Evolutionary conservation across 1,140 invertebrate genomes (phyloP), one percentile per base, ranked within the genome.

Genomic region (Diachasma alloeum): DNA sequence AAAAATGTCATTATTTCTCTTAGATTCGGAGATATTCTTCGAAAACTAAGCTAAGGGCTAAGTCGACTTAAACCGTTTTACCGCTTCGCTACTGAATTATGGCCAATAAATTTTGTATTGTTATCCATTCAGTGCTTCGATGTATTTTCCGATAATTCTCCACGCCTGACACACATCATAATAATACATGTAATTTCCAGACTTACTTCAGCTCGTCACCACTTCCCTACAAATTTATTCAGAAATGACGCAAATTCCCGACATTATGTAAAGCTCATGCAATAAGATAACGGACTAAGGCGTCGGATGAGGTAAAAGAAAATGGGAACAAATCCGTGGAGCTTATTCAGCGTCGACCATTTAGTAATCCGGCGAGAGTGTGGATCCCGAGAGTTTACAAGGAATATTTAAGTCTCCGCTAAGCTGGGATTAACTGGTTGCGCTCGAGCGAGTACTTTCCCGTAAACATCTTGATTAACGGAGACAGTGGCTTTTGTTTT

Each of bases 381-480:
- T 81, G 82, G 59, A 63, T 11, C 59, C 82, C 82, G 80, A 79
- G 81, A 87, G 86, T 87, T 87, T 87, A 87, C 84, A 87, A 87
- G 86, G 86, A 87, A 87, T 87, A 87, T 87, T 87, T 87, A 85
- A 87, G 86, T 86, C 84, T 81, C 84, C 82, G 82, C 84, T 87
- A 85, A 87, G 85, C 84, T 80, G 71, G 86, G 86, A 87, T 87
- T 87, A 87, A 87, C 81, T 81, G 73, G 82, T 82, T 82, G 84
- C 24, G 59, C 59, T 63, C 8, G 59, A 10, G 59, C 59, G 24
- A 63, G 24, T 63, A 10, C 13, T 63, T 63, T 63, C 19, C 59
- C 46, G 74, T 80, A 82, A 85, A 85, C 82, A 87, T 85, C 85
- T 87, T 87, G 86, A 87, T 87, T 87, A 87, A 81, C 80, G 82